phyloP scores from a whole-genome alignment of 2,797 vertebrate species.

The Sternotherus odoratus region DNA sequence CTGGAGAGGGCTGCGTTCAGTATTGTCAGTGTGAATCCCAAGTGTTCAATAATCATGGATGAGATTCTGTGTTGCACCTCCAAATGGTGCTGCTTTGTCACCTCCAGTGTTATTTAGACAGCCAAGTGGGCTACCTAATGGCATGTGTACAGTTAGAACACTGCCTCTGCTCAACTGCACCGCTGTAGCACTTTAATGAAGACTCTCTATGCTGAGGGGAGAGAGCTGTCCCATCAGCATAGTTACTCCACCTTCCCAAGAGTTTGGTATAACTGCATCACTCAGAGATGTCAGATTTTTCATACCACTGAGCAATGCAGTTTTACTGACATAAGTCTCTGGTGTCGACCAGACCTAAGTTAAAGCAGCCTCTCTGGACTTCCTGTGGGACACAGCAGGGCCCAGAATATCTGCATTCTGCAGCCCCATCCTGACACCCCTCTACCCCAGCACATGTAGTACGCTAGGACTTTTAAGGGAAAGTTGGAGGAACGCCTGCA shows the following conservation, averaged over 20 bases:
- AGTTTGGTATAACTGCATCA: neutral
- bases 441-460: neutral
- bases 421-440: neutral
- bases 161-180: neutral
- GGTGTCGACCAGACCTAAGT: neutral
- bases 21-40: neutral
- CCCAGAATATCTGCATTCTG: neutral
- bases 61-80: accelerated
- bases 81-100: neutral
- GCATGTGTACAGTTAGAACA: neutral
- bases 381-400: neutral
- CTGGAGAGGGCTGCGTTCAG: neutral
- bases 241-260: neutral
- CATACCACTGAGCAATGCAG: neutral
- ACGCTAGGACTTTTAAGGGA: neutral
- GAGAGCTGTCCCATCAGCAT: neutral
- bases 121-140: neutral
- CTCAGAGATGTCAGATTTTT: neutral
- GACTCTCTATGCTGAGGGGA: neutral
- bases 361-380: neutral
- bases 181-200: neutral
- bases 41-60: accelerated
- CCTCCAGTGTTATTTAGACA: neutral
- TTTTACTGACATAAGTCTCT: neutral
- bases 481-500: neutral